Conservation (phyloP, 2,888 invertebrate species). For the Strigamia crassipes region DNA sequence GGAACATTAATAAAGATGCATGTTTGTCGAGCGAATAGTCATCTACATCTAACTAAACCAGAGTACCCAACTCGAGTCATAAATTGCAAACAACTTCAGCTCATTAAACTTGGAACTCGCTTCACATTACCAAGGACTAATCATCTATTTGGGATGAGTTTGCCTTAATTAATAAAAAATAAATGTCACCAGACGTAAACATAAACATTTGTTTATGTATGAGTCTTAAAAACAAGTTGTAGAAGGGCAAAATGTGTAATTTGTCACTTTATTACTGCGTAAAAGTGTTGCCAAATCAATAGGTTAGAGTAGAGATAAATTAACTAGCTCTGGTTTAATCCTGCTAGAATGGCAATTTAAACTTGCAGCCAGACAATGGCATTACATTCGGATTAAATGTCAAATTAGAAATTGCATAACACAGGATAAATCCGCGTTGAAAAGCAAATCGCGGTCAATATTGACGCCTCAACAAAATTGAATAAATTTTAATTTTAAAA, state of each 20-base stretch:
- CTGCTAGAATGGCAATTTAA: not conserved
- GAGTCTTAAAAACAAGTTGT: not conserved
- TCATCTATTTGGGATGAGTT: not conserved
- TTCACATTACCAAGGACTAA: no score
- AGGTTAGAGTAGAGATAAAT: conserved; percentile 3
- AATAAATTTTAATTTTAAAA: no score
- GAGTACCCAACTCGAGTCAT: no score
- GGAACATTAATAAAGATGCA: no score
- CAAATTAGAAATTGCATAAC: not conserved
- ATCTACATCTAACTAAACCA: no score
- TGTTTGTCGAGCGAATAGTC: no score
- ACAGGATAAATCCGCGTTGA: not conserved
- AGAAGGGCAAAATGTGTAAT: not conserved
- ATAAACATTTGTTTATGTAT: not conserved
- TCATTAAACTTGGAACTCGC: no score
- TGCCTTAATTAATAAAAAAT: not conserved
- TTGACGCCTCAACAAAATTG: not conserved
- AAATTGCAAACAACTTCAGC: no score
- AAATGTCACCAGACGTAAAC: not conserved
- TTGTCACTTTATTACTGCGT: not conserved
- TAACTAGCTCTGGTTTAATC: not conserved
- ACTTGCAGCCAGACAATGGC: not conserved
- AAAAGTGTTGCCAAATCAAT: conserved; percentile 1
- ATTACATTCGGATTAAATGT: not conserved
- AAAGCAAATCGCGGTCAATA: not conserved